Evolutionary conservation across 2,797 vertebrate genomes (phyloP).

Genomic region (Cossypha heuglini): DNA sequence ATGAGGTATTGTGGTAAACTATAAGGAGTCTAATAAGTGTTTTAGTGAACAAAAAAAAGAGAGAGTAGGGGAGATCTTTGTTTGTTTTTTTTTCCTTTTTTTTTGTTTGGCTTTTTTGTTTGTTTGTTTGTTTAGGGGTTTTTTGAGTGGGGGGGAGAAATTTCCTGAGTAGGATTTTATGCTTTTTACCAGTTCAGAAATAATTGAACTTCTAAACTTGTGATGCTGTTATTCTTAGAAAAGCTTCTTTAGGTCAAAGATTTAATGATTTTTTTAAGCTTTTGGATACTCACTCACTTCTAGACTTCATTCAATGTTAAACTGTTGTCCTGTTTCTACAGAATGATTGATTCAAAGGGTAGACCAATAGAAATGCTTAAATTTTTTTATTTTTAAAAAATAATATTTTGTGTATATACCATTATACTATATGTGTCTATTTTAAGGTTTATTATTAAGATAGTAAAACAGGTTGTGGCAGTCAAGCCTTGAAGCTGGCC

Average conservation of each 20-base stretch:
- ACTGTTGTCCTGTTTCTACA: neutral
- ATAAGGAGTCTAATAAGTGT: neutral
- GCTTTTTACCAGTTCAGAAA: neutral
- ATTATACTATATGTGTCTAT: neutral
- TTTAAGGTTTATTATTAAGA: neutral
- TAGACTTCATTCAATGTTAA: neutral
- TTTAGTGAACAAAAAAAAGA: neutral
- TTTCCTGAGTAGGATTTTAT: neutral
- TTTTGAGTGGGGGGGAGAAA: fast-evolving
- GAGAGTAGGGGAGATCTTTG: neutral
- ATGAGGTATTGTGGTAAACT: neutral
- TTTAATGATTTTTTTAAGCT: neutral
- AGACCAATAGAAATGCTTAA: neutral
- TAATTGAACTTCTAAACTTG: neutral
- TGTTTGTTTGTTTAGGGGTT: too few species aligned
- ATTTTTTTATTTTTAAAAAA: neutral
- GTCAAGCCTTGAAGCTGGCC: neutral
- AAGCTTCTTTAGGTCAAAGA: neutral
- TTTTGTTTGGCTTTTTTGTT: neutral
- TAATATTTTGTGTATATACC: neutral
- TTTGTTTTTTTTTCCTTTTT: too few species aligned
- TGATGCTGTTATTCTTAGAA: neutral
- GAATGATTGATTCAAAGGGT: neutral
- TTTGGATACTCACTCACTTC: neutral
- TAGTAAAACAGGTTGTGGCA: neutral